Evolutionary conservation across 1,140 invertebrate species (phyloP), one percentile per base, ranked within the genome.

Genomic region (Drosophila dunni): DNA sequence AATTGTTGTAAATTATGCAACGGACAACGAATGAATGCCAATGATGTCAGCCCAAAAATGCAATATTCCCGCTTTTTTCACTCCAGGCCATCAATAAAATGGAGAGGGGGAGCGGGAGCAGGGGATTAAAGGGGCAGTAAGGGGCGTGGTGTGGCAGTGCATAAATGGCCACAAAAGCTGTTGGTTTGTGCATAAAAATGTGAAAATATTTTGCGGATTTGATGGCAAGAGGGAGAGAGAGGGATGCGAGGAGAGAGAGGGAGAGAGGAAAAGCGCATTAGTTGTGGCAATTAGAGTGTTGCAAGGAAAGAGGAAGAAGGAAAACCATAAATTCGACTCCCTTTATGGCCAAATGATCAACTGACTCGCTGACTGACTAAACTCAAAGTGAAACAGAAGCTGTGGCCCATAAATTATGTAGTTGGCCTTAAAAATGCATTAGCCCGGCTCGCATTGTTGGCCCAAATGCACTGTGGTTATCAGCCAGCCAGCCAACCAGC

Each of bases 1-100:
- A 86, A 86, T 79, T 64, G 79, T 67, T 79, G 83, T 86, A 88
- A 86, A 86, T 83, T 86, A 88, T 86, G 85, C 83, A 82, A 62
- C 56, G 60, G 75, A 62, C 78, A 66, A 65, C 70, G 68, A 71
- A 72, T 79, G 83, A 88, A 85, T 88, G 68, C 50, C 79, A 88
- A 88, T 83, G 76, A 79, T 34, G 54, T 29, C 7, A 7, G 46
- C 2, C 50, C 7, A 17, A 13, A 17, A 29, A 56, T 78, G 80
- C 75, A 75, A 54, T 48, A 46, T 57, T 36, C 13, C 29, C 17
- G 20, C 11, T 11, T 58, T 58, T 29, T 29, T 29, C 24, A 29
- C n/a, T 36, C 48, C 61, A 9, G 17, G 53, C 68, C 72, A 89
- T 89, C 83, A 75, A 84, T 88, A 89, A 78, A 78, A 58, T 79